Percentiles rank a stretch among this genome's conserved stretches.
Conservation (phyloP, 2,888 invertebrate genomes). For the Sepiola atlantica region DNA sequence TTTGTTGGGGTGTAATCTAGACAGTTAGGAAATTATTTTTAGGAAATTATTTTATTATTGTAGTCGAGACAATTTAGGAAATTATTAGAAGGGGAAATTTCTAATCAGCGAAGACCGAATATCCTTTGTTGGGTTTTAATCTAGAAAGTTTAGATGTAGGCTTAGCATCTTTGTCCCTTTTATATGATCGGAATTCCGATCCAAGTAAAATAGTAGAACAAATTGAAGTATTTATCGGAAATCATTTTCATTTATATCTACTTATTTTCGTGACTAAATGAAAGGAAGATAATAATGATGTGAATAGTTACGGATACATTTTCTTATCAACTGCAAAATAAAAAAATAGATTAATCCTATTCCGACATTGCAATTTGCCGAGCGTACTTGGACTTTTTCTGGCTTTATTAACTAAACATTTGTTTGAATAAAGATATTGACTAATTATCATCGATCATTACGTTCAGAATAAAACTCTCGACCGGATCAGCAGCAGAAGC, state of each 20-base stretch:
- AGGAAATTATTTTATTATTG: too few species aligned
- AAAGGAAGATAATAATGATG: background rate
- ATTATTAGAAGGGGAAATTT: too few species aligned
- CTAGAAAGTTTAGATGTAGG: too few species aligned
- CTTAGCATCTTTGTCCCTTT: too few species aligned
- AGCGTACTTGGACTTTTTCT: background rate
- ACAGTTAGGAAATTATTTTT: background rate
- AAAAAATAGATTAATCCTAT: background rate
- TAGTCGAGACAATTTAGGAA: too few species aligned
- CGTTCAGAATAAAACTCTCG: background rate
- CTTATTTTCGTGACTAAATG: background rate
- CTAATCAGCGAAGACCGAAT: too few species aligned
- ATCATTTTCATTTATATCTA: background rate
- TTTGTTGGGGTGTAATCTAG: background rate
- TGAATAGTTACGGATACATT: background rate
- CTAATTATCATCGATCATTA: background rate
- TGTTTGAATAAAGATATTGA: background rate
- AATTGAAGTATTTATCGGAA: background rate
- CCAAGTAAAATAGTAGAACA: background rate
- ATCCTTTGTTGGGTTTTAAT: too few species aligned
- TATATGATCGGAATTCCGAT: background rate
- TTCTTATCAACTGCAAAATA: background rate
- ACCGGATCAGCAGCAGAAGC: too few species aligned
- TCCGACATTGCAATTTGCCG: background rate
- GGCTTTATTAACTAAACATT: background rate